Percentiles rank a stretch among this genome's conserved stretches.
These are phyloP conservation scores for Popillia japonica DNA, from an alignment of 1,140 invertebrate genomes.

Conservation along the genomic window DNA sequence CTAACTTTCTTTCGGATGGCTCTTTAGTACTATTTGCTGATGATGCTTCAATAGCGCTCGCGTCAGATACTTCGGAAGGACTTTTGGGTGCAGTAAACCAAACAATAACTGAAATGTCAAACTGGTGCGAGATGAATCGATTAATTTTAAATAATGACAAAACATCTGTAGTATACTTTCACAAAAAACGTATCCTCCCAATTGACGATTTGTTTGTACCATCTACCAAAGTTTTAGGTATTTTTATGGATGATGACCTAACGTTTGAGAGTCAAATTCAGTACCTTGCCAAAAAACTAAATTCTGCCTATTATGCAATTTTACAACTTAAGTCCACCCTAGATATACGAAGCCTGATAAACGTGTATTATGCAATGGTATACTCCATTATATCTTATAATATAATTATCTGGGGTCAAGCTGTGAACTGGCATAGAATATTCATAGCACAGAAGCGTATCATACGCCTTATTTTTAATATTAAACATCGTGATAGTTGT, in stretches of 20 bases:
- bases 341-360: neutral
- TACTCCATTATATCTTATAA: neutral
- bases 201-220: neutral
- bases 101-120: neutral
- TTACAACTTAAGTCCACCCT: neutral
- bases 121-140: neutral
- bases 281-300: neutral
- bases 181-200: neutral
- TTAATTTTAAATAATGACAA: neutral
- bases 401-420: too few species aligned
- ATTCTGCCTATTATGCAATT: conserved; percentile 1
- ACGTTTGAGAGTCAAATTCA: neutral
- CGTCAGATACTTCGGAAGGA: neutral
- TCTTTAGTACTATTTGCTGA: neutral
- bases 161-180: neutral
- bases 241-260: neutral
- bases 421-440: too few species aligned
- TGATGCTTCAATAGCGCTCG: neutral
- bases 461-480: too few species aligned
- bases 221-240: neutral
- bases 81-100: neutral
- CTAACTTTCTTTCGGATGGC: neutral
- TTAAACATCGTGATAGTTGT: too few species aligned
- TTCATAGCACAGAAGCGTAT: too few species aligned
- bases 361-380: neutral